Evolutionary conservation across 2,113 vertebrate genomes (phyloP).

Genomic region (Stercorarius parasiticus): DNA sequence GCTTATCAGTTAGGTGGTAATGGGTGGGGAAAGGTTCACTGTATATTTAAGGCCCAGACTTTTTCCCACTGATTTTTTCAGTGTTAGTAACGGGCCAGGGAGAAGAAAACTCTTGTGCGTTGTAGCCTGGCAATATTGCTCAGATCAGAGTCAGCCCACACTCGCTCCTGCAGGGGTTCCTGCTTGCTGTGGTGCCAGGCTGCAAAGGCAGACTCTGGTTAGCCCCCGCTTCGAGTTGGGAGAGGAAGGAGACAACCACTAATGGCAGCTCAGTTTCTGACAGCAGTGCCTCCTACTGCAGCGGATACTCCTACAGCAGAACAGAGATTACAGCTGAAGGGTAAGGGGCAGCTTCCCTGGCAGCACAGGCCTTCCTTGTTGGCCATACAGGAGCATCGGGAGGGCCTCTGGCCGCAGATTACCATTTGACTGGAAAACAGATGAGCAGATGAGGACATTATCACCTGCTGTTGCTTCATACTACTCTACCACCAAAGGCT

Average conservation of each 20-base stretch:
- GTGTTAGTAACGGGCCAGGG: background rate
- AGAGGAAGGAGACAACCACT: background rate
- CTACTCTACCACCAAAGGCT: background rate
- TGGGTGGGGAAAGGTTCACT: background rate
- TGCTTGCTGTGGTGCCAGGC: background rate
- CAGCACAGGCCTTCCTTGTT: background rate
- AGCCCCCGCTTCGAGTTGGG: rapidly evolving
- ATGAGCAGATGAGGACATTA: background rate
- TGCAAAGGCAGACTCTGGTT: background rate
- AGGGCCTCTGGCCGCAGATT: background rate
- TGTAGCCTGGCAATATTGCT: background rate
- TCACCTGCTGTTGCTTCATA: background rate
- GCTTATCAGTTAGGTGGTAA: background rate
- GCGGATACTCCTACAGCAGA: background rate
- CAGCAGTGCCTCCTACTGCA: background rate
- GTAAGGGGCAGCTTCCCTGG: background rate
- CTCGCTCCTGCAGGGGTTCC: background rate
- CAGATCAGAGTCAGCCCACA: background rate
- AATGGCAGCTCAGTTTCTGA: background rate
- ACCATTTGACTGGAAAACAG: background rate
- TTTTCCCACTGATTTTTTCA: background rate
- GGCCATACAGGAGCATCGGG: background rate
- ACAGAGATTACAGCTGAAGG: background rate
- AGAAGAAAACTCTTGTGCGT: background rate
- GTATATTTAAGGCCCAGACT: background rate